A percentile compares a stretch with the other conserved stretches of the same genome.
Conservation (phyloP, 2,797 vertebrate genomes). For the Decapterus maruadsi region DNA sequence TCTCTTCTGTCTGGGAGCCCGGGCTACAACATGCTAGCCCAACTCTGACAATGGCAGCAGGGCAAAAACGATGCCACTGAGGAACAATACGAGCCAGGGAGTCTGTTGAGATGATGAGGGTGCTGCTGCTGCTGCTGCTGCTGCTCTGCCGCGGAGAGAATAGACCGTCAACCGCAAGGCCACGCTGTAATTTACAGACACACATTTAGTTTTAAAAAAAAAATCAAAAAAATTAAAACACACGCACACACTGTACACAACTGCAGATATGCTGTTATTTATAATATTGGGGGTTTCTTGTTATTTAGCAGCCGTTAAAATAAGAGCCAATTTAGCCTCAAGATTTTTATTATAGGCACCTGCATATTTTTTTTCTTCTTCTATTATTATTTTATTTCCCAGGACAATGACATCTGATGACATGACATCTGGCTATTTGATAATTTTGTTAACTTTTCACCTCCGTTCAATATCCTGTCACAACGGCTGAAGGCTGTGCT, state of each 20-base stretch:
- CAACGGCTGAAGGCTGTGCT: conserved; percentile 63
- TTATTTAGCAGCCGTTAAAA: conserved; percentile 1
- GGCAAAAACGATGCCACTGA: conserved; percentile 53
- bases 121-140: conserved; percentile 56
- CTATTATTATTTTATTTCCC: conserved; percentile 51
- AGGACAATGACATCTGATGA: conserved; percentile 53
- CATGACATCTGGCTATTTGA: conserved; percentile 72
- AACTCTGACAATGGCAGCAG: conserved; percentile 44
- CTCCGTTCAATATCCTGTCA: conserved; percentile 78
- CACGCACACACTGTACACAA: no score
- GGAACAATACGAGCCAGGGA: conserved; percentile 57
- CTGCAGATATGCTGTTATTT: conserved; percentile 6
- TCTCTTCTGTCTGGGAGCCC: conserved; percentile 18
- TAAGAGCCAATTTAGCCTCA: background rate
- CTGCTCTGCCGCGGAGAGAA: conserved; percentile 38
- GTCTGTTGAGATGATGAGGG: conserved; percentile 57
- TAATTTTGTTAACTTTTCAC: conserved; percentile 82
- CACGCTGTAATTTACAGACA: conserved; percentile 22
- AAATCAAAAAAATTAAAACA: no score
- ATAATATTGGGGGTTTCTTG: background rate
- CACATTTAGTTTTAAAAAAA: no score
- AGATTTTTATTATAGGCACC: background rate
- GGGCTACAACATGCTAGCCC: conserved; percentile 22
- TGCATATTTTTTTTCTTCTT: background rate
- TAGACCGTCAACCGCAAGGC: conserved; percentile 21